phyloP scores from a whole-genome alignment of 2,888 invertebrate species.

The Folsomia manolachei region DNA sequence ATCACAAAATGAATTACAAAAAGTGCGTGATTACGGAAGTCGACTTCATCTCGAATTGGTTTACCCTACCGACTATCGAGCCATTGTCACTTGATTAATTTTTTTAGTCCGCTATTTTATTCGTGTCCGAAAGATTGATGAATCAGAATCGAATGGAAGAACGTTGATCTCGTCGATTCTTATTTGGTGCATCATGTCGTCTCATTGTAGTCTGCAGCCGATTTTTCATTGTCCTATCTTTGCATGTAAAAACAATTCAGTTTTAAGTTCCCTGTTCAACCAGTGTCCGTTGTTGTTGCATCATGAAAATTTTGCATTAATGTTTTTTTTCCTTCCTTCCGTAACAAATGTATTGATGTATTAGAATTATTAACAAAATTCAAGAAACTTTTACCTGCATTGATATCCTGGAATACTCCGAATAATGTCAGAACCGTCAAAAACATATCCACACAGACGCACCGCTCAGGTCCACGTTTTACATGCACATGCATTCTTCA shows the following conservation, averaged over 20 bases:
- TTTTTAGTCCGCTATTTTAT: not conserved
- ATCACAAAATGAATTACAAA: no score
- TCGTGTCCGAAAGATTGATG: no score
- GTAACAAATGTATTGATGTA: not conserved
- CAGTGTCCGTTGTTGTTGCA: not conserved
- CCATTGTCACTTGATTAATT: not conserved
- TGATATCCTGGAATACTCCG: not conserved
- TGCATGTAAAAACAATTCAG: not conserved
- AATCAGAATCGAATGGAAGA: not conserved
- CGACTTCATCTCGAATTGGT: no score
- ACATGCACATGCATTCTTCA: not conserved
- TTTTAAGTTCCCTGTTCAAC: no score
- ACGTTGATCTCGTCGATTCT: not conserved
- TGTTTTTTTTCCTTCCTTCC: no score
- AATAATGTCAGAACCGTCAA: not conserved
- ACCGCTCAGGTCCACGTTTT: not conserved
- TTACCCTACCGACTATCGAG: no score
- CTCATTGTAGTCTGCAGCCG: not conserved
- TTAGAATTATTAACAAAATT: not conserved
- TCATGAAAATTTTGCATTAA: not conserved
- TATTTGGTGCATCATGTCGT: not conserved
- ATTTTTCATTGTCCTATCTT: not conserved
- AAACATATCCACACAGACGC: not conserved
- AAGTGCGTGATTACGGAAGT: no score
- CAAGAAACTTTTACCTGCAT: not conserved